A percentile compares a stretch with the other conserved stretches of the same genome.
These are phyloP conservation scores for Eilema depressum DNA, from an alignment of 2,888 invertebrate species.

Conservation along the genomic window DNA sequence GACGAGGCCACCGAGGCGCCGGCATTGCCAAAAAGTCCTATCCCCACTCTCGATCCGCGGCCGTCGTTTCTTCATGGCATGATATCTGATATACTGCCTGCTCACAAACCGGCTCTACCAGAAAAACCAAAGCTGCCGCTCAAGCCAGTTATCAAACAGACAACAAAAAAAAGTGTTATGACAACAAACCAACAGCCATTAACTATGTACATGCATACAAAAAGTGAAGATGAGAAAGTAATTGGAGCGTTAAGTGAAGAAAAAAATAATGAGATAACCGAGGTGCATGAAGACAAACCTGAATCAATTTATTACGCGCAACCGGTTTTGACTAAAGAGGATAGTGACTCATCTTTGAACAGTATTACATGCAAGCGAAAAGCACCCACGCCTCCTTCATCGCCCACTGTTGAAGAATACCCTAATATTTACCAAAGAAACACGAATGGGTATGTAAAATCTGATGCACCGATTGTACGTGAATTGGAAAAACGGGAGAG, in stretches of 20 bases:
- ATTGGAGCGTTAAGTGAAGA: slow-evolving; percentile 67
- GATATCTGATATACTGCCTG: slow-evolving; percentile 81
- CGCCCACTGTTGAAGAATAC: slow-evolving; percentile 81
- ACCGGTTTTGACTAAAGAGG: slow-evolving; percentile 85
- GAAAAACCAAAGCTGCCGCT: slow-evolving; percentile 89
- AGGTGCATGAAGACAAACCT: slow-evolving; percentile 73
- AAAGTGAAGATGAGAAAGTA: slow-evolving; percentile 67
- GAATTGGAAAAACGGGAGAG: slow-evolving; percentile 93
- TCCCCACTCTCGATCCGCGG: slow-evolving; percentile 87
- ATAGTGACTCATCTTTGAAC: slow-evolving; percentile 85
- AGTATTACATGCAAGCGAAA: slow-evolving; percentile 89
- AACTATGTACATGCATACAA: slow-evolving; percentile 84
- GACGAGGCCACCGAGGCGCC: slow-evolving; percentile 90
- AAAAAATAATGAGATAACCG: slow-evolving; percentile 76
- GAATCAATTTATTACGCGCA: slow-evolving; percentile 81
- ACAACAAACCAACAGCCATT: slow-evolving; percentile 81
- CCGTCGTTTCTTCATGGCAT: slow-evolving; percentile 91
- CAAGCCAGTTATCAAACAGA: slow-evolving; percentile 87
- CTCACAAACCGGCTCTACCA: slow-evolving; percentile 88
- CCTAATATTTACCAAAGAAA: slow-evolving; percentile 88
- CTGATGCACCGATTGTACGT: slow-evolving; percentile 90
- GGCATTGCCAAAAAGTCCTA: slow-evolving; percentile 90
- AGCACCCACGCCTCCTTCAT: slow-evolving; percentile 91
- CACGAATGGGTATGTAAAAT: slow-evolving; percentile 83
- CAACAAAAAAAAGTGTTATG: slow-evolving; percentile 72